These are phyloP conservation scores for Pituophis catenifer DNA, from an alignment of 2,113 vertebrate genomes.

Conservation along the genomic window DNA sequence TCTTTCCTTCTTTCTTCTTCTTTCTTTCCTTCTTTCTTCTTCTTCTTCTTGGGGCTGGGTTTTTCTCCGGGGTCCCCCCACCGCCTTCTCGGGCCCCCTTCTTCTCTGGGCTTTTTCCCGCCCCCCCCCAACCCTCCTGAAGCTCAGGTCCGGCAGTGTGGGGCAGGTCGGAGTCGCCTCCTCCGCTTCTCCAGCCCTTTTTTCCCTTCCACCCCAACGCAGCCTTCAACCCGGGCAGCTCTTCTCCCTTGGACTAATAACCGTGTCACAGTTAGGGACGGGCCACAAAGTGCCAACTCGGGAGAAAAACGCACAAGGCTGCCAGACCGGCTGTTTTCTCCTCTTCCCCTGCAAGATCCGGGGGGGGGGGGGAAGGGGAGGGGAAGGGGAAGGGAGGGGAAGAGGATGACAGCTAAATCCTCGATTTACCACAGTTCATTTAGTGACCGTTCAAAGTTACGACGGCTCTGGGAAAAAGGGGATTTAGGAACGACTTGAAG, in stretches of 20 bases:
- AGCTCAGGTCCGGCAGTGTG: not conserved
- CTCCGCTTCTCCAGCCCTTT: constrained; percentile 35
- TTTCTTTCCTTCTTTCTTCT: too few species aligned
- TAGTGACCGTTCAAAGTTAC: not conserved
- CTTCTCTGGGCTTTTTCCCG: not conserved
- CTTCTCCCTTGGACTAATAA: constrained; percentile 48
- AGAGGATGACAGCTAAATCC: not conserved
- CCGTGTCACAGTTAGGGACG: constrained; percentile 69
- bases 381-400: accelerated
- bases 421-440: not conserved
- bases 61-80: not conserved
- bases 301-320: not conserved
- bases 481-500: too few species aligned
- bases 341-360: not conserved
- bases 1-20: too few species aligned
- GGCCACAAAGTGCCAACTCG: constrained; percentile 54
- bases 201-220: constrained; percentile 32
- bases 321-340: not conserved
- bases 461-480: not conserved
- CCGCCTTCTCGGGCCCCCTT: not conserved
- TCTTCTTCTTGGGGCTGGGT: not conserved
- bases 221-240: constrained; percentile 5
- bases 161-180: not conserved
- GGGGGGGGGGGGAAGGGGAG: accelerated
- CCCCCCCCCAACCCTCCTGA: constrained; percentile 2